These are phyloP conservation scores for Pandemis corylana DNA, from an alignment of 2,888 invertebrate genomes.

Conservation along the genomic window DNA sequence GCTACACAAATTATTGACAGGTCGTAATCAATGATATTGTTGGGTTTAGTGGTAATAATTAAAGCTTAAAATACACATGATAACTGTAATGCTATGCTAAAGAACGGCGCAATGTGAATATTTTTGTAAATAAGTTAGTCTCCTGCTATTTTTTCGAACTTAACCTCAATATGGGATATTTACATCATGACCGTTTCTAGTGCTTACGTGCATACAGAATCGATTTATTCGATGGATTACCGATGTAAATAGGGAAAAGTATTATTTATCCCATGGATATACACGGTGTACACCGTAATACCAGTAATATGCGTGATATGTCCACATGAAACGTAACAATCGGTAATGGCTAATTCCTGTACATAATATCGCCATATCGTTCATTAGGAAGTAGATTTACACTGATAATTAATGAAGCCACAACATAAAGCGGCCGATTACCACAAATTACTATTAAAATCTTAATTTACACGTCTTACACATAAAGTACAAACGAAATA, in stretches of 20 bases:
- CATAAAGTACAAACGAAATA: constrained; percentile 73
- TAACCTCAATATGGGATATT: constrained; percentile 79
- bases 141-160: constrained; percentile 64
- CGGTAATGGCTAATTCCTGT: constrained; percentile 80
- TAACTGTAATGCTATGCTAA: background rate
- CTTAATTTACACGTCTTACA: constrained; percentile 60
- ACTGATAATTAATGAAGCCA: constrained; percentile 12
- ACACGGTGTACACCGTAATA: constrained; percentile 45
- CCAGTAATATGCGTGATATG: constrained; percentile 55
- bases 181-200: constrained; percentile 57
- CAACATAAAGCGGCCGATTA: constrained; percentile 11
- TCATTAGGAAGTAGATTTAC: constrained; percentile 57
- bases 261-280: constrained; percentile 34
- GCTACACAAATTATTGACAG: constrained; percentile 58
- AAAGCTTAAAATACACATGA: background rate
- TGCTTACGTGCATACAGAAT: constrained; percentile 43
- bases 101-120: background rate
- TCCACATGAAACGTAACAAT: constrained; percentile 82
- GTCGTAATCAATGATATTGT: constrained; percentile 62
- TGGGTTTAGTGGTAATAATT: constrained; percentile 4
- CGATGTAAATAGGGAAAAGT: constrained; percentile 8
- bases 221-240: constrained; percentile 13
- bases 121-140: constrained; percentile 2
- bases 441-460: constrained; percentile 49
- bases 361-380: constrained; percentile 79